phyloP scores from a whole-genome alignment of 2,888 invertebrate genomes.

The Ochlodes sylvanus region DNA sequence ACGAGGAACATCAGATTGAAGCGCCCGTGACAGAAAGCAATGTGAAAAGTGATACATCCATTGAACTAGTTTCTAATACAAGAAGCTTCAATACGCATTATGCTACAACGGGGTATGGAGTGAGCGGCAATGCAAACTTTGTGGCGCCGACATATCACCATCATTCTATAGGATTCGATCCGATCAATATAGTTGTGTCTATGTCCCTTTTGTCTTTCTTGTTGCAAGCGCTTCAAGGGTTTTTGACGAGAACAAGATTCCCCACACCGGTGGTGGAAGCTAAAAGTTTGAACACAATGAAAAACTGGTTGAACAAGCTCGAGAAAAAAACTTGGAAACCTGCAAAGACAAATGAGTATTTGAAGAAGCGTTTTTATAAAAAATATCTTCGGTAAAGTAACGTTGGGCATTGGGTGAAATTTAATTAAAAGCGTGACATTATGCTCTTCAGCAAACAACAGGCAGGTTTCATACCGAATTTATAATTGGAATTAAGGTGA shows the following conservation, averaged over 20 bases:
- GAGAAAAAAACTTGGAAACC: constrained; percentile 53
- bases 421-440: constrained; percentile 4
- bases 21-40: constrained; percentile 55
- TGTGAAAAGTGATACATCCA: constrained; percentile 37
- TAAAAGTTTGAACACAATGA: constrained; percentile 56
- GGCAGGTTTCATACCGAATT: too few relatives aligned
- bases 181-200: constrained; percentile 78
- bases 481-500: too few relatives aligned
- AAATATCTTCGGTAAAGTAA: constrained; percentile 53
- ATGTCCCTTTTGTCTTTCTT: constrained; percentile 77
- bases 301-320: constrained; percentile 62
- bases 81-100: constrained; percentile 69
- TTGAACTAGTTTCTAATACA: constrained; percentile 22
- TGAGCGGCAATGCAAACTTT: constrained; percentile 63
- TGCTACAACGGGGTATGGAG: constrained; percentile 65
- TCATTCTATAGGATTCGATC: constrained; percentile 82
- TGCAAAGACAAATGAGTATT: constrained; percentile 55
- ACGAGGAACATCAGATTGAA: constrained; percentile 63
- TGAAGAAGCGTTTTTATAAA: constrained; percentile 53
- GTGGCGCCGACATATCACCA: constrained; percentile 71
- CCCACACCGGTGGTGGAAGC: constrained; percentile 75
- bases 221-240: constrained; percentile 75
- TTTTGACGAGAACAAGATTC: constrained; percentile 65
- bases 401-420: neutral
- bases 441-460: neutral